A percentile compares a stretch with the other conserved stretches of the same genome.
Evolutionary conservation across 2,888 invertebrate species (phyloP).

Genomic region (Agriopis marginaria): DNA sequence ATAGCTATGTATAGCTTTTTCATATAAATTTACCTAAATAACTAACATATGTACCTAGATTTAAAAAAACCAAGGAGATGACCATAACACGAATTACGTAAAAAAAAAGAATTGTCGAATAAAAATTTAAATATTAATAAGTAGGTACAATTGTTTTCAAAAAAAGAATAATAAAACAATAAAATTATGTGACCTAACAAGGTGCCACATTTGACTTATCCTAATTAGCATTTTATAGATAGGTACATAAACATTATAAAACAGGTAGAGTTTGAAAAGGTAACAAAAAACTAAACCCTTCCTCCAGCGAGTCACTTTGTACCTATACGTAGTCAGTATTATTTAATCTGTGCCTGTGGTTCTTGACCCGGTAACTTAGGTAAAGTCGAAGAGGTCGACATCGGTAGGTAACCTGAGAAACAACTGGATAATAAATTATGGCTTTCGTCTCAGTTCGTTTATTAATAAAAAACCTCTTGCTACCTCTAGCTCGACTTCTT

Average conservation of each 20-base stretch:
- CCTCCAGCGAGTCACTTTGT: conserved; percentile 21
- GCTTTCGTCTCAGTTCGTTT: conserved; percentile 15
- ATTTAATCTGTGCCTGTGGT: conserved; percentile 11
- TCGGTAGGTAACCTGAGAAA: conserved; percentile 17
- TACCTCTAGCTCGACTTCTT: not conserved
- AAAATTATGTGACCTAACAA: conserved; percentile 35
- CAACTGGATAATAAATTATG: conserved; percentile 14
- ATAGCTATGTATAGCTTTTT: not conserved
- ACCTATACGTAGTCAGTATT: not conserved
- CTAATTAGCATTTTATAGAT: conserved; percentile 38
- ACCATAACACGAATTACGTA: too few relatives aligned
- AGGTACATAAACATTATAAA: not conserved
- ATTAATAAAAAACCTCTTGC: conserved; percentile 2
- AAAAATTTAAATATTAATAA: not conserved
- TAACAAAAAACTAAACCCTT: conserved; percentile 12
- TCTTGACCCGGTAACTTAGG: conserved; percentile 16
- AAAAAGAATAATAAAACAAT: not conserved
- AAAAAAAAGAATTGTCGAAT: not conserved
- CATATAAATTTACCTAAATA: not conserved
- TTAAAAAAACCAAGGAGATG: not conserved
- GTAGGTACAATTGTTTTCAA: not conserved
- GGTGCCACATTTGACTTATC: conserved; percentile 49
- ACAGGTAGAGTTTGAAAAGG: conserved; percentile 8
- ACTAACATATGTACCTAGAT: not conserved
- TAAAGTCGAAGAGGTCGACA: conserved; percentile 23